Percentiles rank a stretch among this genome's conserved stretches.
phyloP scores from a whole-genome alignment of 1,140 invertebrate genomes.

The Drosophila punjabiensis region DNA sequence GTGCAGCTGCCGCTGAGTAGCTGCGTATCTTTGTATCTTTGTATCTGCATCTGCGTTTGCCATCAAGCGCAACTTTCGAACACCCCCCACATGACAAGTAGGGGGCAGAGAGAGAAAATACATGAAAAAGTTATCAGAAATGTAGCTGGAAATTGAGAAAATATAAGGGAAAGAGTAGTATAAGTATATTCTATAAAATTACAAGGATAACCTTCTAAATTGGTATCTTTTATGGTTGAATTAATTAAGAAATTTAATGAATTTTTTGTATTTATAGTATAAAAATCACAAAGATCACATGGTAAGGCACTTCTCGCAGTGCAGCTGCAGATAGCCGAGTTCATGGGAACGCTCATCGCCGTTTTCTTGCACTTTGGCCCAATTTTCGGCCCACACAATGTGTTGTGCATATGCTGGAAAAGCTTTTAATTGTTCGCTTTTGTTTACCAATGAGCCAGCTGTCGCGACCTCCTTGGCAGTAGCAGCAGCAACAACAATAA shows the following conservation, averaged over 20 bases:
- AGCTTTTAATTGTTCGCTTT: slow-evolving; percentile 76
- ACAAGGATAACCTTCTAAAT: neutral
- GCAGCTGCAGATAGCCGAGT: slow-evolving; percentile 28
- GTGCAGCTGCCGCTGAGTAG: slow-evolving; percentile 44
- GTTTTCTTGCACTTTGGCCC: slow-evolving; percentile 50
- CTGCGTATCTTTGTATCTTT: slow-evolving; percentile 11
- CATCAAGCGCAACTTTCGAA: slow-evolving; percentile 56
- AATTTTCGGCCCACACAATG: slow-evolving; percentile 55
- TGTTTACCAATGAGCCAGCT: slow-evolving; percentile 77
- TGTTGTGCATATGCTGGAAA: slow-evolving; percentile 67
- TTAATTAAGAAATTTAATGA: too few species aligned
- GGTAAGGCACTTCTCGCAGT: too few species aligned
- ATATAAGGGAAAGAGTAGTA: neutral
- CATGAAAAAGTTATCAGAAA: neutral
- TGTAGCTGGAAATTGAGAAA: neutral
- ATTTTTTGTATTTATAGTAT: neutral
- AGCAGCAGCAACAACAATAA: slow-evolving; percentile 13
- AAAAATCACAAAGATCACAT: neutral
- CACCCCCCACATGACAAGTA: slow-evolving; percentile 35
- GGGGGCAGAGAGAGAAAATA: neutral
- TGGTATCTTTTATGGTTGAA: too few species aligned
- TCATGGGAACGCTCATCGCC: slow-evolving; percentile 42
- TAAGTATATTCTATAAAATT: neutral
- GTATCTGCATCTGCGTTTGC: slow-evolving; percentile 64
- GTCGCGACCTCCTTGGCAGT: slow-evolving; percentile 53